These are phyloP conservation scores for Melanaphis sacchari DNA, from an alignment of 1,140 invertebrate genomes.

Conservation along the genomic window DNA sequence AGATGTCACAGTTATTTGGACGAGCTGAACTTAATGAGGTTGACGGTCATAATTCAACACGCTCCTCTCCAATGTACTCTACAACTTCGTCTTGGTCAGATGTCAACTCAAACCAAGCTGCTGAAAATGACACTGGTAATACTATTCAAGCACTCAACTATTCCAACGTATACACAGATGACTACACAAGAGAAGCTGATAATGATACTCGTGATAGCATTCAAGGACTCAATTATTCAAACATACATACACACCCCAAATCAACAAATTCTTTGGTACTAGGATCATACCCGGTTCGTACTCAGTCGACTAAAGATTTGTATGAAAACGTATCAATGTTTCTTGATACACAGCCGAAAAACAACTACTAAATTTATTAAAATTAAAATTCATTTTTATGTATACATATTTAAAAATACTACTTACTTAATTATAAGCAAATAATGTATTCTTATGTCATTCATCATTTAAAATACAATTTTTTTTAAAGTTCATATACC, in stretches of 20 bases:
- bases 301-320: constrained; percentile 4
- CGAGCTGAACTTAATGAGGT: constrained; percentile 56
- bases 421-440: background rate
- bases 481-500: constrained; percentile 8
- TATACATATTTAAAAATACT: constrained; percentile 17
- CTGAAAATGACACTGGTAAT: constrained; percentile 25
- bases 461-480: background rate
- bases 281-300: background rate
- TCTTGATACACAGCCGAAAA: constrained; percentile 10
- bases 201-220: too few species aligned
- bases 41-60: constrained; percentile 21
- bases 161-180: background rate
- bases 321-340: constrained; percentile 34
- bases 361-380: background rate
- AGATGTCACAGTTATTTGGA: too few species aligned
- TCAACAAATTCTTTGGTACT: background rate
- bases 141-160: background rate
- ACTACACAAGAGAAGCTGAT: background rate
- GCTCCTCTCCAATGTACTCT: background rate
- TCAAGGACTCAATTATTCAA: too few species aligned
- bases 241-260: too few species aligned
- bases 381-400: constrained; percentile 31
- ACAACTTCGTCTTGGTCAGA: constrained; percentile 43
- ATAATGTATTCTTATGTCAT: background rate
- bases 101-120: background rate